Conservation (phyloP, 2,888 invertebrate species). For the Hirtodrosophila duncani region DNA sequence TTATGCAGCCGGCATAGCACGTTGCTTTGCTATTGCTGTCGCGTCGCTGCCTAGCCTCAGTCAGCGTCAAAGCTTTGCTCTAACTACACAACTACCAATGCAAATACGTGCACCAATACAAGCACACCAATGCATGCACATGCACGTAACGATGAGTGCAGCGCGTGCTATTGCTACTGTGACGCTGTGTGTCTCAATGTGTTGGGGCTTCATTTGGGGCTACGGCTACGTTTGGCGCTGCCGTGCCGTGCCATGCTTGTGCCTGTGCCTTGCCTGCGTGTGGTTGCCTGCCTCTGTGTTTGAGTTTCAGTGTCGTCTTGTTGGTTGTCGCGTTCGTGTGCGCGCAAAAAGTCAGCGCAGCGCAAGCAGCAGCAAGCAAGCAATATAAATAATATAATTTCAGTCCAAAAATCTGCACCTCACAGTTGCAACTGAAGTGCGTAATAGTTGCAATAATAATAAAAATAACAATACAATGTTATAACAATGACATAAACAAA, state of each 20-base stretch:
- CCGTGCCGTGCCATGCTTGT: constrained; percentile 37
- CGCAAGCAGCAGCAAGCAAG: constrained; percentile 46
- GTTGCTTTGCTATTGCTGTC: constrained; percentile 13
- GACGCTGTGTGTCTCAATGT: constrained; percentile 23
- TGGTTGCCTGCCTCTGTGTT: constrained; percentile 17
- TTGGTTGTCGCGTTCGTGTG: constrained; percentile 77
- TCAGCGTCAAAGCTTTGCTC: constrained; percentile 50
- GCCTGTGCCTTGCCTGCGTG: constrained; percentile 10
- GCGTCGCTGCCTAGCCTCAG: constrained; percentile 1
- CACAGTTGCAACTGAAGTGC: constrained; percentile 4
- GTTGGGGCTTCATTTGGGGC: constrained; percentile 44
- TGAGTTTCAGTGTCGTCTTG: constrained; percentile 75
- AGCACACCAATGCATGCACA: constrained; percentile 5
- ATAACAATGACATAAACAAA: not conserved
- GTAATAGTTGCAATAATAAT: constrained; percentile 18
- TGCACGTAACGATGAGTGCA: constrained; percentile 3
- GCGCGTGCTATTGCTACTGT: constrained; percentile 10
- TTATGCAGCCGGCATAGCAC: constrained; percentile 49
- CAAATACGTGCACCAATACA: constrained; percentile 22
- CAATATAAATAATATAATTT: constrained; percentile 12
- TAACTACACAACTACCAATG: constrained; percentile 37
- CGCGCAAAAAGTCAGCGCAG: constrained; percentile 53
- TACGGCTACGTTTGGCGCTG: constrained; percentile 39
- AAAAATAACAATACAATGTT: constrained; percentile 19
- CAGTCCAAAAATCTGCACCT: constrained; percentile 1